Conservation (phyloP, 2,113 vertebrate genomes). For the Micromys minutus region DNA sequence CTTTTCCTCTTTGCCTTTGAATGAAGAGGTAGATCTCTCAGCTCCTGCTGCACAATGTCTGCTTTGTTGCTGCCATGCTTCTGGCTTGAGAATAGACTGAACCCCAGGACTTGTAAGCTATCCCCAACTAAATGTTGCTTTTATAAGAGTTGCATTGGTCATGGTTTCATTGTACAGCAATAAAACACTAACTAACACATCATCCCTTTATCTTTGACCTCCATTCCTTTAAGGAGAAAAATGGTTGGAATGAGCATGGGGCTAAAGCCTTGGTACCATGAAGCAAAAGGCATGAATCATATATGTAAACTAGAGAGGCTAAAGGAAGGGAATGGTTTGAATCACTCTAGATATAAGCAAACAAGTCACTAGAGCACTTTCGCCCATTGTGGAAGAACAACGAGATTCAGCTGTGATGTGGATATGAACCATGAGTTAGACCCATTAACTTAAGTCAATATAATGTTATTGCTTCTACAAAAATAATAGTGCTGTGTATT, state of each 20-base stretch:
- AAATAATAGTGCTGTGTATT: neutral
- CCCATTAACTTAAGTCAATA: neutral
- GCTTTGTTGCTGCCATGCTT: no score
- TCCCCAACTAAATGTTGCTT: no score
- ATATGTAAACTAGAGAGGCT: neutral
- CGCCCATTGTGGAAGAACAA: no score
- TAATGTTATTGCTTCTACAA: neutral
- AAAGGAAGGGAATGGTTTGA: neutral
- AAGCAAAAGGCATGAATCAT: neutral
- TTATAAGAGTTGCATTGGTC: no score
- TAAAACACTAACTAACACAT: no score
- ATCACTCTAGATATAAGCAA: neutral
- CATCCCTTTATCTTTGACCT: neutral
- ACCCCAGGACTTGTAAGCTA: no score
- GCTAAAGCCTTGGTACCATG: neutral
- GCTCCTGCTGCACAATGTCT: no score
- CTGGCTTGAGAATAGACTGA: no score
- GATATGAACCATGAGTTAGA: neutral
- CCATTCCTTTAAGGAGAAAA: neutral
- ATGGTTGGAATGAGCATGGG: neutral
- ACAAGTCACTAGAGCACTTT: neutral
- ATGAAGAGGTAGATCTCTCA: no score
- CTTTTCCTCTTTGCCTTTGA: no score
- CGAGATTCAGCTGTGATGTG: neutral
- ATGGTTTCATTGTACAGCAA: no score